Base-by-base conservation (phyloP, 1,140 invertebrate genomes). In the Acromyrmex echinatior region DNA sequence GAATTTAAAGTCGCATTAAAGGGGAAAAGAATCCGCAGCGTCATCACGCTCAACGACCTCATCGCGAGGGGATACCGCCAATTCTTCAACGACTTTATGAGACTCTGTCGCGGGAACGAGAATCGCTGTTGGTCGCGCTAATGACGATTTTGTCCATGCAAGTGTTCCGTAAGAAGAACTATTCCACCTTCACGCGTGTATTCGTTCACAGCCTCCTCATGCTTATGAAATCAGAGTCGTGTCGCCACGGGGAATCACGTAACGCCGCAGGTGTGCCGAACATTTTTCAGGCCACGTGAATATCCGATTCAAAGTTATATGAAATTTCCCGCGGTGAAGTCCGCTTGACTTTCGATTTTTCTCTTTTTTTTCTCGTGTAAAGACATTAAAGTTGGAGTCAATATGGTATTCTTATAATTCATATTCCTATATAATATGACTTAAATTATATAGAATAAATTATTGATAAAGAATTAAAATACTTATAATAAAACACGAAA, bases 251-350 rank as follows among this genome's bases (percentile, higher is more conserved):
- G 89, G 66, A 84, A 91, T 91, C 90, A 91, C 90, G 90, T 91
- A 91, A 90, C 89, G 82, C 77, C 66, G 90, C 90, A 91, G 90
- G 90, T 91, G 90, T 91, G 90, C 89, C 89, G 86, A 91, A 91
- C 89, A 90, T 90, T 90, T 90, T 90, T 90, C 89, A 90, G 39
- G 76, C 56, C 86, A 90, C 88, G 86, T 90, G 80, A 90, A 86
- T 82, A 63, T 71, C 88, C 56, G 62, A 86, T 35, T 76, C 86
- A 79, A 90, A 90, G 87, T 90, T 90, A 90, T 87, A 90, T 80
- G 86, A 87, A 90, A 90, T 90, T 89, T 90, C 88, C 86, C 89
- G 63, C 79, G 70, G 89, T 56, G 86, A 87, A 77, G 58, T 76
- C 63, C 51, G 18, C 12, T 51, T 68, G 39, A 28, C 86, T 73